These are phyloP conservation scores for Drosophila diplacantha DNA, from an alignment of 2,888 invertebrate species.

Conservation along the genomic window DNA sequence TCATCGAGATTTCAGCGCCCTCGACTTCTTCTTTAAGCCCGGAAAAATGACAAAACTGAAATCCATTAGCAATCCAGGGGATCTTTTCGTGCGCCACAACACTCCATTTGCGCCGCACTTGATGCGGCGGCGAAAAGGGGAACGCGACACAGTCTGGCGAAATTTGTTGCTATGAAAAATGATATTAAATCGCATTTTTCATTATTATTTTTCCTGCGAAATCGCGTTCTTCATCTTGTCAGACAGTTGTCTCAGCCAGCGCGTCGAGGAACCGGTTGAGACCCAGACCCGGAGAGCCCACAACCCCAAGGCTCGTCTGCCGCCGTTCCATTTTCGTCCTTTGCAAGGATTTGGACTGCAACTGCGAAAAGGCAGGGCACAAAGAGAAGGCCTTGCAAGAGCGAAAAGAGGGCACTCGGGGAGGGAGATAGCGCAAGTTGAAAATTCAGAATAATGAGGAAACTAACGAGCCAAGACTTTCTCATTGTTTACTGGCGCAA, in stretches of 20 bases:
- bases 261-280: constrained; percentile 4
- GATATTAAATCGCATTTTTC: constrained; percentile 58
- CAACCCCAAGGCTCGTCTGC: constrained; percentile 36
- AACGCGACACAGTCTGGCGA: constrained; percentile 35
- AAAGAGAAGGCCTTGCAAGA: constrained; percentile 17
- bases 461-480: constrained; percentile 74
- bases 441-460: constrained; percentile 70
- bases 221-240: constrained; percentile 46
- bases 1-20: constrained; percentile 5
- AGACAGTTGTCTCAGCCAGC: constrained; percentile 41
- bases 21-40: constrained; percentile 3
- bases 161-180: constrained; percentile 55
- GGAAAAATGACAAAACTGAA: constrained; percentile 25
- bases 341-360: constrained; percentile 45
- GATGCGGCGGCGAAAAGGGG: constrained; percentile 13
- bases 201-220: constrained; percentile 50
- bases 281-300: constrained; percentile 6
- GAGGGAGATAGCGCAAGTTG: constrained; percentile 33
- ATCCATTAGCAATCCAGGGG: constrained; percentile 17
- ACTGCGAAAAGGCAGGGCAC: constrained; percentile 36
- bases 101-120: constrained; percentile 38
- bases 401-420: not conserved
- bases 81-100: constrained; percentile 20
- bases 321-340: constrained; percentile 39
- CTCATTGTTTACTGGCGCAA: constrained; percentile 73